A percentile compares a stretch with the other conserved stretches of the same genome.
phyloP scores from a whole-genome alignment of 2,797 vertebrate genomes.

The Paramormyrops hopkinsi region DNA sequence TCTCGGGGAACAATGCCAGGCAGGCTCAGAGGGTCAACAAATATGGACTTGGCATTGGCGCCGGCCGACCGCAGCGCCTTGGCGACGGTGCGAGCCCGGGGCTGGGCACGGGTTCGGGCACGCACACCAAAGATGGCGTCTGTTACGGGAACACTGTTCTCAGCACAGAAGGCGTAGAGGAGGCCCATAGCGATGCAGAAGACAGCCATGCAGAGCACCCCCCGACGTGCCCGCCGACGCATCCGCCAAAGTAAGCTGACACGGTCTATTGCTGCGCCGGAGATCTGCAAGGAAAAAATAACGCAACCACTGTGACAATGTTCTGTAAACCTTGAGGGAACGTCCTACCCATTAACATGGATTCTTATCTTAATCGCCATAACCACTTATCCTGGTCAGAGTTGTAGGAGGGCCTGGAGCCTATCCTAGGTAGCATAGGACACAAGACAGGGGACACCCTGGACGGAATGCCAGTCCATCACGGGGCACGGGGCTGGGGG shows the following conservation, averaged over 20 bases:
- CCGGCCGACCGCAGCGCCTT: slow-evolving; percentile 57
- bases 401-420: not conserved
- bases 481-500: no score
- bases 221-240: slow-evolving; percentile 62
- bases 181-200: slow-evolving; percentile 68
- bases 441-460: not conserved
- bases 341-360: not conserved
- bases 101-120: slow-evolving; percentile 64
- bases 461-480: not conserved
- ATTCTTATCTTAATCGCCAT: not conserved
- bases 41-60: slow-evolving; percentile 54
- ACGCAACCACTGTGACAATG: not conserved
- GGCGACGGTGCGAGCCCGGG: slow-evolving; percentile 52
- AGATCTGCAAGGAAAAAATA: slow-evolving; percentile 45
- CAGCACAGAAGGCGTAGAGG: slow-evolving; percentile 67
- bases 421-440: not conserved
- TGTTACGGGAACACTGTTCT: slow-evolving; percentile 69
- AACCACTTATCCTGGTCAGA: not conserved
- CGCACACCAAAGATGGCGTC: slow-evolving; percentile 70
- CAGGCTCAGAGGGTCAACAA: slow-evolving; percentile 61
- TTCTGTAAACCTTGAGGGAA: not conserved
- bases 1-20: slow-evolving; percentile 63
- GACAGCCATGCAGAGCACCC: slow-evolving; percentile 61
- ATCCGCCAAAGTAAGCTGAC: slow-evolving; percentile 66
- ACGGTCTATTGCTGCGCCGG: slow-evolving; percentile 64